Percentiles rank a stretch among this genome's conserved stretches.
Conservation (phyloP, 2,113 vertebrate genomes). For the Sigmodon hispidus region DNA sequence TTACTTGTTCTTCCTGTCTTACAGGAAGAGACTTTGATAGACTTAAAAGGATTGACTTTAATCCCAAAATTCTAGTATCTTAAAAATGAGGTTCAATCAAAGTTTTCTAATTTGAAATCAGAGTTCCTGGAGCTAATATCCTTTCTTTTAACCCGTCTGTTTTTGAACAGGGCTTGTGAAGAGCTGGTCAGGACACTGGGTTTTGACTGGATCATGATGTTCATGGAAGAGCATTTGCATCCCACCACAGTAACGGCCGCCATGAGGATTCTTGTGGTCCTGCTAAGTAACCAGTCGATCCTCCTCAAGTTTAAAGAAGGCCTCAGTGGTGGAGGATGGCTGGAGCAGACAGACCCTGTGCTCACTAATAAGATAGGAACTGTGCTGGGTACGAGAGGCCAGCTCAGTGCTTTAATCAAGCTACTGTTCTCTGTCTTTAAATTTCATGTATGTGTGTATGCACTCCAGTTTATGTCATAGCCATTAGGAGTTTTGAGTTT, state of each 20-base stretch:
- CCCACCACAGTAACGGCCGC: conserved; percentile 95
- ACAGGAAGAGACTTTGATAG: not conserved
- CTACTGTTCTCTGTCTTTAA: not conserved
- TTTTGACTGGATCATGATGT: conserved; percentile 98
- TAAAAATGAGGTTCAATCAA: not conserved
- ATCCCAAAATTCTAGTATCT: not conserved
- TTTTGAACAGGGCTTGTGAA: conserved; percentile 93
- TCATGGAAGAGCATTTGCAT: conserved; percentile 98
- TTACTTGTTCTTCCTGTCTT: not conserved
- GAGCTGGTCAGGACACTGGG: conserved; percentile 95
- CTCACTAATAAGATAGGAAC: conserved; percentile 98
- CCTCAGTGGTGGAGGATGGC: conserved; percentile 96
- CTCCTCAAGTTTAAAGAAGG: conserved; percentile 97
- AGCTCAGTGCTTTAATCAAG: not conserved
- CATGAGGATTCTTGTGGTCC: conserved; percentile 95
- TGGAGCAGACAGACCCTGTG: conserved; percentile 98
- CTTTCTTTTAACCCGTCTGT: not conserved
- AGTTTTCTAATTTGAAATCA: not conserved
- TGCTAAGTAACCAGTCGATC: conserved; percentile 94
- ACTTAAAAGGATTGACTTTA: conserved; percentile 1
- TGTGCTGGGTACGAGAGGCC: conserved; percentile 92
- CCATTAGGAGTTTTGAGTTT: not conserved
- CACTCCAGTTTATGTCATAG: not conserved
- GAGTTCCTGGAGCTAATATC: not conserved
- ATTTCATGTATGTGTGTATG: not conserved